Evolutionary conservation across 2,113 vertebrate genomes (phyloP).

Genomic region (Procavia capensis): DNA sequence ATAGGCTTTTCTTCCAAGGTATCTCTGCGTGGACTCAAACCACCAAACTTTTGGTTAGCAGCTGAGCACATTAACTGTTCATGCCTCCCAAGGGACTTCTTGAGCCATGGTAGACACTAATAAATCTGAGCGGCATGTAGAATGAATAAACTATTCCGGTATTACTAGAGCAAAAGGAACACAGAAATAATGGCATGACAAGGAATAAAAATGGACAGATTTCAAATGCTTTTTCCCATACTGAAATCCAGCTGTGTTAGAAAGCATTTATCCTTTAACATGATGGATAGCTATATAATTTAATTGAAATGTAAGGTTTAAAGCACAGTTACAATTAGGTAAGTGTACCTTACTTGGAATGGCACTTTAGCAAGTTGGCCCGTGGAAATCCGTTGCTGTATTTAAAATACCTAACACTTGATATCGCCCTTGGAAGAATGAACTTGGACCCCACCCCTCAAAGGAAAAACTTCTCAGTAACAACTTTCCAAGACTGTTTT

Average conservation of each 20-base stretch:
- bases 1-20: not conserved
- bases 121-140: not conserved
- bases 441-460: not conserved
- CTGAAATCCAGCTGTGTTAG: conserved; percentile 17
- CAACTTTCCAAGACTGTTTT: conserved; percentile 32
- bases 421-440: not conserved
- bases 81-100: not conserved
- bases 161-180: not conserved
- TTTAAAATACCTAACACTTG: not conserved
- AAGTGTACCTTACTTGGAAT: conserved; percentile 3
- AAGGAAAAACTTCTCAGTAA: conserved; percentile 50
- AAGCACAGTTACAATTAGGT: conserved; percentile 2
- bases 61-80: not conserved
- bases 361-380: not conserved
- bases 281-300: conserved; percentile 29
- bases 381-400: not conserved
- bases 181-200: not conserved
- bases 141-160: not conserved
- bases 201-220: not conserved
- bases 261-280: conserved; percentile 50
- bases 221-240: conserved; percentile 25
- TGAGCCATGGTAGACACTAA: not conserved
- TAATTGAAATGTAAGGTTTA: conserved; percentile 40
- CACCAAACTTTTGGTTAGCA: not conserved
- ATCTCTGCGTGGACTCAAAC: not conserved